Base-by-base conservation (phyloP, 2,797 vertebrate species). In the Syngnathus acus region DNA sequence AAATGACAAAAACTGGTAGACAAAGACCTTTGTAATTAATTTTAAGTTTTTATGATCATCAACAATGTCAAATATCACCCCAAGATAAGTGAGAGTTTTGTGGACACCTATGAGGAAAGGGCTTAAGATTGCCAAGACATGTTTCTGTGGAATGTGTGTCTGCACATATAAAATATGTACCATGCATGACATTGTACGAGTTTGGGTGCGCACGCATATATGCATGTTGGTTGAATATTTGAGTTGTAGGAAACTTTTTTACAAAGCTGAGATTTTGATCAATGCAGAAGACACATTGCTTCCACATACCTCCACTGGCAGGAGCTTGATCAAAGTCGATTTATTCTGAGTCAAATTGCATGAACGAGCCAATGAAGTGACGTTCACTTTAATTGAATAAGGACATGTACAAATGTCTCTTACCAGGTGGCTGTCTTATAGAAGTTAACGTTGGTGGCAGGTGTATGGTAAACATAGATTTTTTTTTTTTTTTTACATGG, bases 301-400 rank as follows among this genome's bases (percentile, higher is more conserved):
- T 72, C 69, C 67, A 74, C 72, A 63, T 74, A 68, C 69, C 73
- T 73, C 72, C 67, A 66, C 73, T 70, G 65, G 75, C 74, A 78
- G 76, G 76, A 88, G 78, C 54, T 66, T 86, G 84, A 90, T 88
- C 84, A 90, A 91, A 89, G 89, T 87, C 77, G 76, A 90, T 86
- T 82, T 86, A 87, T 88, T 87, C 82, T 88, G 83, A 85, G 85
- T 90, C 89, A 85, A 83, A 82, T 84, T 86, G 88, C 82, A 77
- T 82, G 82, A 81, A 80, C 76, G 76, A 88, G 84, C 81, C 82
- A 73, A 83, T 73, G 83, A 87, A 86, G 85, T 90, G 89, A 87
- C 91, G 88, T 90, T 91, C 86, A 86, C 88, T 87, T 90, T 93
- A 91, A 92, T 92, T 91, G 90, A 89, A 92, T 89, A 85, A 91